Evolutionary conservation across 2,113 vertebrate genomes (phyloP).

Genomic region (Triplophysa dalaica): DNA sequence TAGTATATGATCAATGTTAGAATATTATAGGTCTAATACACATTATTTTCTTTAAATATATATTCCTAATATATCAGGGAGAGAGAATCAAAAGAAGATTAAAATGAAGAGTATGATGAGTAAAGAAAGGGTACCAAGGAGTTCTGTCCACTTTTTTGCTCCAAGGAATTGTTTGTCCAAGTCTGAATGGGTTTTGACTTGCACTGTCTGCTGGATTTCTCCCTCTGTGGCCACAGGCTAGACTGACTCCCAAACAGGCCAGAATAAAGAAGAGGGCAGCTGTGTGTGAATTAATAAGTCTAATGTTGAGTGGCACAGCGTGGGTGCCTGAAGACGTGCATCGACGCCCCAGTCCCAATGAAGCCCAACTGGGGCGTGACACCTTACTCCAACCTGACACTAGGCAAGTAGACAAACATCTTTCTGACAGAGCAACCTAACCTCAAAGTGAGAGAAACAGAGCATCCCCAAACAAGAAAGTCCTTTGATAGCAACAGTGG

Average conservation of each 20-base stretch:
- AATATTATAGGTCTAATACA: too few relatives aligned
- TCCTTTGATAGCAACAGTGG: conserved; percentile 49
- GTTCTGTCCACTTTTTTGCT: conserved; percentile 52
- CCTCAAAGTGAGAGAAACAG: conserved; percentile 44
- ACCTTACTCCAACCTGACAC: conserved; percentile 45
- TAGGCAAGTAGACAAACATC: conserved; percentile 49
- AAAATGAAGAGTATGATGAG: conserved; percentile 1
- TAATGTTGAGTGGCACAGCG: conserved; percentile 62
- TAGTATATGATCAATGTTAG: neutral
- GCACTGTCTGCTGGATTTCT: conserved; percentile 65
- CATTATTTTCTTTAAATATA: too few relatives aligned
- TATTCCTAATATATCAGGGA: neutral
- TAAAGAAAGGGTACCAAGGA: neutral
- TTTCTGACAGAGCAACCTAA: conserved; percentile 51
- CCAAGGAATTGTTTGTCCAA: conserved; percentile 67
- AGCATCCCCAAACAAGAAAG: conserved; percentile 21
- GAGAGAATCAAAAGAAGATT: conserved; percentile 8
- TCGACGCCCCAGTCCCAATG: conserved; percentile 40
- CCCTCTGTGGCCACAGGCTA: conserved; percentile 67
- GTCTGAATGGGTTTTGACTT: conserved; percentile 62
- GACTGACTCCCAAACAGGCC: conserved; percentile 43
- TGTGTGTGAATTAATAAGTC: conserved; percentile 67
- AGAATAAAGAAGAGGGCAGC: conserved; percentile 41
- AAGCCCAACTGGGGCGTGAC: conserved; percentile 43
- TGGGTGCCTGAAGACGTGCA: conserved; percentile 64